These are phyloP conservation scores for Drosophila pseudotakahashii DNA, from an alignment of 2,888 invertebrate species.

Conservation along the genomic window DNA sequence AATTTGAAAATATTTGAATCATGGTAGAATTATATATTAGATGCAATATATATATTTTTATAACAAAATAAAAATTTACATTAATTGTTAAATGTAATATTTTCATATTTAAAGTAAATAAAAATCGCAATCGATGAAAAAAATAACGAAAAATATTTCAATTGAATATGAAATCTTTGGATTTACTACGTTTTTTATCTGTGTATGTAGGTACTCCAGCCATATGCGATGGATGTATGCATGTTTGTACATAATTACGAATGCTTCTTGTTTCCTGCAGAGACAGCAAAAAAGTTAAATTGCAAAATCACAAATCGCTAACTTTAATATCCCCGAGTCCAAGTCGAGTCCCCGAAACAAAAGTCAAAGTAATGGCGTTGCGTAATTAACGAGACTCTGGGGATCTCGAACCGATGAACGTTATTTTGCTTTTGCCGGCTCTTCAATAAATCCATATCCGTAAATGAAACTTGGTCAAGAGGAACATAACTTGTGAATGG, in stretches of 20 bases:
- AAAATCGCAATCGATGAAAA: too few species aligned
- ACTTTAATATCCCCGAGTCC: conserved; percentile 59
- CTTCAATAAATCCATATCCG: conserved; percentile 8
- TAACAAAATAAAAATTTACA: too few species aligned
- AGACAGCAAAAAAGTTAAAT: conserved; percentile 68
- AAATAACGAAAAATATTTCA: too few species aligned
- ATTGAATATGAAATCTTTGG: too few species aligned
- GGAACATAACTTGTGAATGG: not conserved
- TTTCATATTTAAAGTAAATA: too few species aligned
- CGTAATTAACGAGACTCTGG: conserved; percentile 72
- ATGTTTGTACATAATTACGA: conserved; percentile 62
- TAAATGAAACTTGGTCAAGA: conserved; percentile 1
- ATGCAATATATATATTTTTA: too few species aligned
- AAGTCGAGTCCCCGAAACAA: conserved; percentile 5
- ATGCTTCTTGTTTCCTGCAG: conserved; percentile 41
- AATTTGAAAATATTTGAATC: too few species aligned
- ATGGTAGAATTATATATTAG: too few species aligned
- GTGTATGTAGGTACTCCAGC: conserved; percentile 10
- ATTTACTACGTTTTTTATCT: not conserved
- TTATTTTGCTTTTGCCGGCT: not conserved
- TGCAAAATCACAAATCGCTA: conserved; percentile 63
- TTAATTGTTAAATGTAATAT: too few species aligned
- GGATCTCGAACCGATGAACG: conserved; percentile 66
- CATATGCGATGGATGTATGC: conserved; percentile 10
- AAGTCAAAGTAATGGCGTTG: conserved; percentile 73